Evolutionary conservation across 2,888 invertebrate genomes (phyloP).

Genomic region (Caenorhabditis sp.): DNA sequence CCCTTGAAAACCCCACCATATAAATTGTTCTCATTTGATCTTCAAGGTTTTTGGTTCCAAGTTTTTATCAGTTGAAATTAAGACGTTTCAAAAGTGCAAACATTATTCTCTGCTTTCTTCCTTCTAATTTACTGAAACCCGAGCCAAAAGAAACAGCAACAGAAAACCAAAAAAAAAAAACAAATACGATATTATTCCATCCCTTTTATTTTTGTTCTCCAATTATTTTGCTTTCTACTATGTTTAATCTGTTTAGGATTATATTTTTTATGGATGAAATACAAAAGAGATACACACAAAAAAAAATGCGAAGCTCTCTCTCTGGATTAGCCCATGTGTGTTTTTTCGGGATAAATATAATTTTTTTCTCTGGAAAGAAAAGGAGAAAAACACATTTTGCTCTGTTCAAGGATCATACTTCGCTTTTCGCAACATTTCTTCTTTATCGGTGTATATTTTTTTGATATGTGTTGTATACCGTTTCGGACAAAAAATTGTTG

Average conservation of each 20-base stretch:
- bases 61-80: not conserved
- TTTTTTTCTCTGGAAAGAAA: too few species aligned
- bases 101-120: not conserved
- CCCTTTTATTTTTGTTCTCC: not conserved
- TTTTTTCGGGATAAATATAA: not conserved
- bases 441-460: too few species aligned
- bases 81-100: not conserved
- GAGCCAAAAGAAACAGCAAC: not conserved
- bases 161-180: slow-evolving; percentile 13
- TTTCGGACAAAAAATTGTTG: too few species aligned
- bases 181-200: not conserved
- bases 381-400: too few species aligned
- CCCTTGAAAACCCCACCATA: too few species aligned
- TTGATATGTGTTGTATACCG: too few species aligned
- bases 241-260: slow-evolving; percentile 13
- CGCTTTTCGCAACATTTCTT: too few species aligned
- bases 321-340: not conserved
- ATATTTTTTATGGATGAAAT: not conserved
- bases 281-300: not conserved
- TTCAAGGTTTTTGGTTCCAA: not conserved
- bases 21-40: not conserved
- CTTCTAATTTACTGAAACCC: not conserved
- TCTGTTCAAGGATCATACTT: too few species aligned
- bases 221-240: slow-evolving; percentile 4
- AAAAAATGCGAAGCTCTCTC: not conserved